phyloP scores from a whole-genome alignment of 2,113 vertebrate species.

The Dinomys branickii region DNA sequence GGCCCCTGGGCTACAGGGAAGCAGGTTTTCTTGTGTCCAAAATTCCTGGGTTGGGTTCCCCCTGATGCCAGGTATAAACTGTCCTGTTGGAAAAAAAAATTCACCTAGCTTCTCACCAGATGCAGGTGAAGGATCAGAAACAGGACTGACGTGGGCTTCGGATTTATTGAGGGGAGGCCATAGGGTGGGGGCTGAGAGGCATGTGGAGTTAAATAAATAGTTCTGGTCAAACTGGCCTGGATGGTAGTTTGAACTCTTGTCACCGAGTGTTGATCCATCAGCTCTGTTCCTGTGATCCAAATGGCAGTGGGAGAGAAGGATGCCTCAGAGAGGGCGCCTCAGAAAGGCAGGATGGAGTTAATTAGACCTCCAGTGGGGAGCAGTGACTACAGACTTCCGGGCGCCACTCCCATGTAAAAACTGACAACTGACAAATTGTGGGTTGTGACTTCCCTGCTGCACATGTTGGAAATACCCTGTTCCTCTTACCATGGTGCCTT shows the following conservation, averaged over 20 bases:
- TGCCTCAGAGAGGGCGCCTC: background rate
- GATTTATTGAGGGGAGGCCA: background rate
- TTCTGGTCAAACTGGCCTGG: background rate
- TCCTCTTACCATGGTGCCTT: background rate
- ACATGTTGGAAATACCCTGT: background rate
- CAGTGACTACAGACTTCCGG: background rate
- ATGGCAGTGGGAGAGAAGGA: background rate
- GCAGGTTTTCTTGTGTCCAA: background rate
- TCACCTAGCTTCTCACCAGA: background rate
- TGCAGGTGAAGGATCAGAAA: background rate
- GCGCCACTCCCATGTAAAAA: background rate
- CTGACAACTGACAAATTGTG: background rate
- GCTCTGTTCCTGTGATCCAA: background rate
- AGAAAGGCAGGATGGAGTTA: background rate
- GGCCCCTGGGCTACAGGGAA: background rate
- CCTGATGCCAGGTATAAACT: background rate
- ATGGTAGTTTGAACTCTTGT: background rate
- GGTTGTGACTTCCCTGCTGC: background rate
- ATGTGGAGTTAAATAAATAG: background rate
- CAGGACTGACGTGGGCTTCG: background rate
- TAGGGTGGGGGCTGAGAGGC: background rate
- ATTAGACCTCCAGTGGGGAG: background rate
- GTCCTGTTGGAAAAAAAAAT: background rate
- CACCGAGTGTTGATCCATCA: background rate
- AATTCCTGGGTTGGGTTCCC: background rate